Base-by-base conservation (phyloP, 2,888 invertebrate species). In the Agriopis leucophaearia region DNA sequence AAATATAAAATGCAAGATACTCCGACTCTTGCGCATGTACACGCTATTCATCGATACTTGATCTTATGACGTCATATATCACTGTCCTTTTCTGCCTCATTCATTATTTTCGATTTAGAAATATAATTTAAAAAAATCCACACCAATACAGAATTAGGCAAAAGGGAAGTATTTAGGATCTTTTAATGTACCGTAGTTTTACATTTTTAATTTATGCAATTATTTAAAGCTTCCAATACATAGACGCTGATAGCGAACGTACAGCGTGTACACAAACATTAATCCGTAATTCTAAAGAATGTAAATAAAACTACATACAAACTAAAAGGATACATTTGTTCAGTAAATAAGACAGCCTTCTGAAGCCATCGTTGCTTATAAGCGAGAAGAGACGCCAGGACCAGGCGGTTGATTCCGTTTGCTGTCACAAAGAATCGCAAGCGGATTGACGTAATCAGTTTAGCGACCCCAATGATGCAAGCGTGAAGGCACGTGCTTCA, bases 311-410 rank as follows among this genome's bases (percentile, higher is more conserved):
- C 78, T 77, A 81, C 50, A 79, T 83, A 85, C 81, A 80, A 79
- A 80, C 79, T 80, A 82, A 84, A 79, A 79, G 78, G 79, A 78
- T 81, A 84, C 78, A 80, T 64, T 69, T 76, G 72, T 74, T 76
- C 74, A 77, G 87, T 89, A 87, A 87, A 89, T 86, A 89, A 80
- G 79, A 80, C 81, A 81, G 81, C 83, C 18, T 81, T 80, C 78
- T 76, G 86, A 89, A 88, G 87, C 81, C 80, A 78, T 73, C 67
- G 70, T 75, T 73, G 76, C 74, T 77, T 77, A 73, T 47, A 81
- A 84, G 81, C 81, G 74, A 74, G 66, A 64, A 55, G 44, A 63
- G 72, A 80, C 62, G 71, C 75, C 72, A 78, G 77, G 78, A 69
- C 77, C 79, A 78, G 78, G 70, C 18, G 16, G 57, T 15, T 55